Percentiles rank a stretch among this genome's conserved stretches.
These are phyloP conservation scores for Sminthurinus aureus DNA, from an alignment of 2,888 invertebrate species.

Conservation along the genomic window DNA sequence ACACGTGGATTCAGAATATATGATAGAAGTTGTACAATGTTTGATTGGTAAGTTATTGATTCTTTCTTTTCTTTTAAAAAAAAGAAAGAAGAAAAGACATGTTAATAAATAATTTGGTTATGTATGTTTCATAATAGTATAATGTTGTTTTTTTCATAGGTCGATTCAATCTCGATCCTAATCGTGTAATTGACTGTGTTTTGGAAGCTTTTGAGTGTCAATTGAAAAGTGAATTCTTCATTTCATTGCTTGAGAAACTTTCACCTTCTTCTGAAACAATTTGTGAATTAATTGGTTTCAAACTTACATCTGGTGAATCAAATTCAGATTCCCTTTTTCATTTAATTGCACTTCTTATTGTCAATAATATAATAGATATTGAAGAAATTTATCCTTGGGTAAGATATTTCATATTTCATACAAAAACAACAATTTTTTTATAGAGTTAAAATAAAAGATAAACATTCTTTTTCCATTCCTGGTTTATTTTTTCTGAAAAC, in stretches of 20 bases:
- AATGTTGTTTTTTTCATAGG: slow-evolving; percentile 71
- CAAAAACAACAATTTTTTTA: background rate
- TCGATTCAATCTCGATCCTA: slow-evolving; percentile 98
- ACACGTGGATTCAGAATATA: slow-evolving; percentile 71
- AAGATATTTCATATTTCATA: slow-evolving; percentile 62
- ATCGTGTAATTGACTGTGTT: slow-evolving; percentile 94
- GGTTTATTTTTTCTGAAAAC: no score
- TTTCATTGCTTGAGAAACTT: slow-evolving; percentile 85
- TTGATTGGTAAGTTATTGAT: slow-evolving; percentile 75
- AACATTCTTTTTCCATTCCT: no score
- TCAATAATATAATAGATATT: slow-evolving; percentile 83
- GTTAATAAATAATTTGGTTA: background rate
- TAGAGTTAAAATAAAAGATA: slow-evolving; percentile 2
- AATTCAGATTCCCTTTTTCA: slow-evolving; percentile 77
- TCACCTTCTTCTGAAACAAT: slow-evolving; percentile 88
- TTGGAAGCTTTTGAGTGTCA: slow-evolving; percentile 95
- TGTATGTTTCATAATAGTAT: background rate
- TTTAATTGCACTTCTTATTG: slow-evolving; percentile 87
- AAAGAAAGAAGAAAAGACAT: background rate
- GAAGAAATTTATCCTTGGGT: slow-evolving; percentile 93
- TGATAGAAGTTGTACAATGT: slow-evolving; percentile 90
- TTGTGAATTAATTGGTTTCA: slow-evolving; percentile 94
- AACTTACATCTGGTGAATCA: slow-evolving; percentile 68
- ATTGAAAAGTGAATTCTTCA: slow-evolving; percentile 80
- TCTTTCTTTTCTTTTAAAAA: background rate